phyloP scores from a whole-genome alignment of 1,140 invertebrate genomes.

The Coenobita brevimanus region DNA sequence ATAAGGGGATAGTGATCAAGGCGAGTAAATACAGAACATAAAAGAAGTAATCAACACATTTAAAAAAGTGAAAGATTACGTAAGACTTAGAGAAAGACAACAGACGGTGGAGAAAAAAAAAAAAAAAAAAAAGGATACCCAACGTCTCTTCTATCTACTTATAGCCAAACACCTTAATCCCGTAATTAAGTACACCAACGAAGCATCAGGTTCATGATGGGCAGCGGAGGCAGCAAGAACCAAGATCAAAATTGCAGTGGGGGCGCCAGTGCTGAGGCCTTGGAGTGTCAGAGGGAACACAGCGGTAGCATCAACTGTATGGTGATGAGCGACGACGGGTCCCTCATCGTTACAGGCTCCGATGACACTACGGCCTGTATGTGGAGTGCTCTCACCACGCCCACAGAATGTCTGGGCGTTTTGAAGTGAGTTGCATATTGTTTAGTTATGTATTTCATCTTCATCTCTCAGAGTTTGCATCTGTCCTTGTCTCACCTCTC shows the following conservation, averaged over 20 bases:
- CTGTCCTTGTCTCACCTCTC: neutral
- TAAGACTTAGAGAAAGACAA: no score
- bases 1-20: no score
- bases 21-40: no score
- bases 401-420: conserved; percentile 76
- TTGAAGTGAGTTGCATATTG: conserved; percentile 71
- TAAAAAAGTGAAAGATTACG: no score
- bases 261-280: neutral
- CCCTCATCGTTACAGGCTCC: conserved; percentile 76
- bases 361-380: conserved; percentile 76
- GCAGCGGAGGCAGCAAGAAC: conserved; percentile 16
- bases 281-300: conserved; percentile 72
- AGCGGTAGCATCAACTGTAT: conserved; percentile 77
- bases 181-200: neutral
- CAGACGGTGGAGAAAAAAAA: no score
- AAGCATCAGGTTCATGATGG: conserved; percentile 5
- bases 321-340: conserved; percentile 77
- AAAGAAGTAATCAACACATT: no score
- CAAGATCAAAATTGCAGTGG: conserved; percentile 14
- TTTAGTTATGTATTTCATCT: neutral
- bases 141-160: neutral
- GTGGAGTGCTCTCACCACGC: conserved; percentile 76
- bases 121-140: no score
- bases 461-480: neutral
- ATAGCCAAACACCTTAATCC: no score